Conservation (phyloP, 2,888 invertebrate genomes). For the Amphipyra tragopoginis region DNA sequence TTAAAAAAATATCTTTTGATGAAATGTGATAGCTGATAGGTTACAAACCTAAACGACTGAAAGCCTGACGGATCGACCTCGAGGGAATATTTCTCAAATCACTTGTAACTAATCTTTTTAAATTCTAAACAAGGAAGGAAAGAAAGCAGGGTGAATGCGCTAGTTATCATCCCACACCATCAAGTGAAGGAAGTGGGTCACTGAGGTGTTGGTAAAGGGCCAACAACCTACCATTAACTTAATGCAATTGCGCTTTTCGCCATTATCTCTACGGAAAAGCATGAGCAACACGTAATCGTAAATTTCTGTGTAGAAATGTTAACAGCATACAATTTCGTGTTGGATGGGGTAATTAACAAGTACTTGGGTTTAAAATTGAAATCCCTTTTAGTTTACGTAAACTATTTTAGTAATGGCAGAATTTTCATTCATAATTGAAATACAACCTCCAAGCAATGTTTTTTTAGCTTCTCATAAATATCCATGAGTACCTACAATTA, state of each 20-base stretch:
- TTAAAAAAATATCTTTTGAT: no score
- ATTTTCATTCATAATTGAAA: not conserved
- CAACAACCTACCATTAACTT: constrained; percentile 42
- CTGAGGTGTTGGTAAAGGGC: constrained; percentile 47
- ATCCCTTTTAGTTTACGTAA: not conserved
- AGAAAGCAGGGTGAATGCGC: constrained; percentile 38
- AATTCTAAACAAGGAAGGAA: not conserved
- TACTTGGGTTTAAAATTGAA: constrained; percentile 5
- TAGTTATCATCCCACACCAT: constrained; percentile 42
- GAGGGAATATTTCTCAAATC: no score
- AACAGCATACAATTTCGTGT: constrained; percentile 24
- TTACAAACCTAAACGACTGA: no score
- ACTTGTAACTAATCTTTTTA: no score
- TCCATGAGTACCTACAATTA: not conserved
- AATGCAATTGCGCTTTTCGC: constrained; percentile 46
- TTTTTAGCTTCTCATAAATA: not conserved
- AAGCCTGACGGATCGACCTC: no score
- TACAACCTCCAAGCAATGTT: not conserved
- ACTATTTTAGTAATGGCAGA: not conserved
- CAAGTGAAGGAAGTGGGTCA: constrained; percentile 47
- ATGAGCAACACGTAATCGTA: constrained; percentile 44
- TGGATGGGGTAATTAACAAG: constrained; percentile 18
- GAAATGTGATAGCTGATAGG: no score
- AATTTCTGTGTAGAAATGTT: constrained; percentile 45
- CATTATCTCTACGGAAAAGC: constrained; percentile 50